Evolutionary conservation across 2,113 vertebrate species (phyloP).

Genomic region (Megaceryle maxima): DNA sequence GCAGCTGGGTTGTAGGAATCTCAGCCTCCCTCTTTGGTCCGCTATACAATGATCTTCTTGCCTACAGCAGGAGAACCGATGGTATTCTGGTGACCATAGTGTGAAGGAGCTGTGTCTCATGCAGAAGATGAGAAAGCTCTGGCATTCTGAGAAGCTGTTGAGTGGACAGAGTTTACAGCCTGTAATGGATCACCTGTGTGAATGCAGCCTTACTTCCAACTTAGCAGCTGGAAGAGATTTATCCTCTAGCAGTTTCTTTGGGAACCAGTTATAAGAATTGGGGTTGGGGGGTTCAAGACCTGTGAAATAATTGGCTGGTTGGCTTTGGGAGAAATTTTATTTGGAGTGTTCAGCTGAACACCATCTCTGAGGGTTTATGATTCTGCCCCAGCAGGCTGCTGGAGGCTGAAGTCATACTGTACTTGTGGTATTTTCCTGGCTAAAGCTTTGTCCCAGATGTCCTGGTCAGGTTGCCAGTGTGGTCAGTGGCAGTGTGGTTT

Average conservation of each 20-base stretch:
- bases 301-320: not conserved
- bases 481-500: not conserved
- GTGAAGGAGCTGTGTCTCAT: not conserved
- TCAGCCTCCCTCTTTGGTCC: not conserved
- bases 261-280: not conserved
- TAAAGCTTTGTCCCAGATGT: not conserved
- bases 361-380: not conserved
- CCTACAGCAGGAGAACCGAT: not conserved
- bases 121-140: not conserved
- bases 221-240: not conserved
- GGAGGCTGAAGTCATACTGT: not conserved
- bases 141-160: not conserved
- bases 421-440: not conserved
- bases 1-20: not conserved
- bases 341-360: not conserved
- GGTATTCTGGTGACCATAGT: not conserved
- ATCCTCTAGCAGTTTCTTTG: not conserved
- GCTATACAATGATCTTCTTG: not conserved
- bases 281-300: not conserved
- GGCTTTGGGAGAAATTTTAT: not conserved
- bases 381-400: not conserved
- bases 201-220: not conserved
- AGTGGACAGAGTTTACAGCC: not conserved
- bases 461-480: accelerated
- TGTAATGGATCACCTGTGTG: not conserved